phyloP scores from a whole-genome alignment of 53 echinoderm and acorn worm genomes.

The Echinometra lucunter region DNA sequence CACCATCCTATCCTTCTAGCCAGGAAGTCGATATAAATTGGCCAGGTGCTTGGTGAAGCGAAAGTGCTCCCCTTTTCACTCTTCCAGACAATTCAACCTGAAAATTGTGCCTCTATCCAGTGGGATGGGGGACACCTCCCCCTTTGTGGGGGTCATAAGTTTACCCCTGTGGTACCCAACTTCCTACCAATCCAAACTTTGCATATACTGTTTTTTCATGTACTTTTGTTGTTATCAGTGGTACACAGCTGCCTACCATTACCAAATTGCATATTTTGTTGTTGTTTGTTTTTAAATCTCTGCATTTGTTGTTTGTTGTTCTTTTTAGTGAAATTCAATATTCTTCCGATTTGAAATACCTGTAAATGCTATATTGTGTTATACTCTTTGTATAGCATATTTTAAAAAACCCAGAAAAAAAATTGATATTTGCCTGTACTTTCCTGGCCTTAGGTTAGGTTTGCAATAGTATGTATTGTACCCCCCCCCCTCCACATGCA shows the following conservation, averaged over 20 bases:
- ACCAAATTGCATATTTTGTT: not conserved
- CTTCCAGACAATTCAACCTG: conserved; percentile 44
- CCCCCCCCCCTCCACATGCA: too few species aligned
- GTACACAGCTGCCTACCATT: not conserved
- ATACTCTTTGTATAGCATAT: too few species aligned
- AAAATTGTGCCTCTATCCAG: conserved; percentile 40
- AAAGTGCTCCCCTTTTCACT: conserved; percentile 34
- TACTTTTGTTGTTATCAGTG: not conserved
- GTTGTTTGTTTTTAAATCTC: too few species aligned
- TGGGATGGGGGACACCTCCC: not conserved
- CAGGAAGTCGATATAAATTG: conserved; percentile 55
- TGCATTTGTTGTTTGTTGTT: too few species aligned
- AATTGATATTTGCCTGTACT: too few species aligned
- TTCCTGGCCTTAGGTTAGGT: too few species aligned
- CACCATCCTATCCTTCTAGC: conserved; percentile 11
- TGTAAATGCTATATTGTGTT: too few species aligned
- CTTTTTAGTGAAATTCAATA: too few species aligned
- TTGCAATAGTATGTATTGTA: too few species aligned
- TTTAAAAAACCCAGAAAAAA: too few species aligned
- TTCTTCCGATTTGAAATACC: too few species aligned
- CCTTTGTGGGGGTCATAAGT: conserved; percentile 32
- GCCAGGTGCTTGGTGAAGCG: conserved; percentile 47
- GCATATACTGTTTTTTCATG: not conserved
- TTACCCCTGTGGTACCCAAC: not conserved
- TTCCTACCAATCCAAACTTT: not conserved